Conservation (phyloP, 2,888 invertebrate species). For the Eupithecia centaureata region DNA sequence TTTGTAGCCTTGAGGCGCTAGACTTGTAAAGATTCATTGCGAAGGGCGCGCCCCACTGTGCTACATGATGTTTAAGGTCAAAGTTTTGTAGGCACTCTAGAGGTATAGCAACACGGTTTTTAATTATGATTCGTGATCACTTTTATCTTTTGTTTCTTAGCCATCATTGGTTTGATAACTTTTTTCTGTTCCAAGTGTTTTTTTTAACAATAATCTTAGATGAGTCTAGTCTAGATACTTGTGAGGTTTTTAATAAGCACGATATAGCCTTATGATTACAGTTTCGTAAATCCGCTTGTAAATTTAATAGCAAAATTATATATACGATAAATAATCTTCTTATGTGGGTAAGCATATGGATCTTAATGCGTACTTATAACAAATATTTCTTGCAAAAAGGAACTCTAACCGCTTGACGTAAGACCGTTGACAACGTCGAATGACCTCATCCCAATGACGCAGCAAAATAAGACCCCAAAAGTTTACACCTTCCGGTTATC, state of each 20-base stretch:
- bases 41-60: not conserved
- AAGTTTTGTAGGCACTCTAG: not conserved
- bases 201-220: not conserved
- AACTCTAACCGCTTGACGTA: conserved; percentile 60
- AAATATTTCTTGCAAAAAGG: conserved; percentile 46
- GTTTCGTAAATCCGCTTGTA: not conserved
- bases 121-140: not conserved
- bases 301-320: not conserved
- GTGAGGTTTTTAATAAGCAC: not conserved
- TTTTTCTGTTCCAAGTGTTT: not conserved
- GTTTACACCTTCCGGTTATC: conserved; percentile 55
- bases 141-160: not conserved
- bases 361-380: not conserved
- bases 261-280: not conserved
- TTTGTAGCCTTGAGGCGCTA: too few species aligned
- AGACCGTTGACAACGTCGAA: conserved; percentile 54
- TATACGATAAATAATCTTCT: not conserved
- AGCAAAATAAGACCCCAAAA: conserved; percentile 57
- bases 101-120: not conserved
- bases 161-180: not conserved
- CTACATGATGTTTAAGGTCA: not conserved
- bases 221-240: not conserved
- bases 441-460: conserved; percentile 54
- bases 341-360: not conserved
- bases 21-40: not conserved